Conservation (phyloP, 2,888 invertebrate genomes). For the Campopleginae sp. region DNA sequence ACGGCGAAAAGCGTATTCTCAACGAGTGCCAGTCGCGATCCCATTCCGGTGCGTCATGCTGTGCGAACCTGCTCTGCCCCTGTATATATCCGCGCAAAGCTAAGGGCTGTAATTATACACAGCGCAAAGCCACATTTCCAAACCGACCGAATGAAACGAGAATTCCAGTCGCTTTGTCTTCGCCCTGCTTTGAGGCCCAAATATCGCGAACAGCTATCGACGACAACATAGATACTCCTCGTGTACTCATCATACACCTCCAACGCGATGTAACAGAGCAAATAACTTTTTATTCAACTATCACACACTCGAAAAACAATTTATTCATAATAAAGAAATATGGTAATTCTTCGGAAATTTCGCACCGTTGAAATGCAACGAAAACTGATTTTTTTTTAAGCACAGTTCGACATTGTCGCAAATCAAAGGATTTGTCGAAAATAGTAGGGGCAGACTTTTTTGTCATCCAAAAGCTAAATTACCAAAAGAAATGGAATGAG, state of each 20-base stretch:
- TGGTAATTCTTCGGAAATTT: too few relatives aligned
- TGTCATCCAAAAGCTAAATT: too few relatives aligned
- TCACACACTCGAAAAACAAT: too few relatives aligned
- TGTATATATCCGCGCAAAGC: background rate
- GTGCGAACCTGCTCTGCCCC: background rate
- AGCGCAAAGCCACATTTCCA: background rate
- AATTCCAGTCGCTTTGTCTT: background rate
- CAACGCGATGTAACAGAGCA: background rate
- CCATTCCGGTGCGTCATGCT: constrained; percentile 18
- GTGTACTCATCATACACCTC: background rate
- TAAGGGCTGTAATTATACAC: constrained; percentile 7
- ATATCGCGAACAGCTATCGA: background rate
- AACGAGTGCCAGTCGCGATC: constrained; percentile 33
- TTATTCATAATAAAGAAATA: too few relatives aligned
- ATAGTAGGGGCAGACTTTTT: too few relatives aligned
- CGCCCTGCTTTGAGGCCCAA: background rate
- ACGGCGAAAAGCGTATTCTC: constrained; percentile 50
- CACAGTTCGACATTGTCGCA: too few relatives aligned
- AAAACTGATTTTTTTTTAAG: too few relatives aligned
- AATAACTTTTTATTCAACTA: background rate
- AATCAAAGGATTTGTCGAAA: too few relatives aligned
- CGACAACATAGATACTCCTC: background rate
- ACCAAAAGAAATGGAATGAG: too few relatives aligned
- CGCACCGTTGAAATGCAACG: too few relatives aligned
- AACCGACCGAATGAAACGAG: background rate